Conservation (phyloP, 2,888 invertebrate species). For the Cephus pulcher region DNA sequence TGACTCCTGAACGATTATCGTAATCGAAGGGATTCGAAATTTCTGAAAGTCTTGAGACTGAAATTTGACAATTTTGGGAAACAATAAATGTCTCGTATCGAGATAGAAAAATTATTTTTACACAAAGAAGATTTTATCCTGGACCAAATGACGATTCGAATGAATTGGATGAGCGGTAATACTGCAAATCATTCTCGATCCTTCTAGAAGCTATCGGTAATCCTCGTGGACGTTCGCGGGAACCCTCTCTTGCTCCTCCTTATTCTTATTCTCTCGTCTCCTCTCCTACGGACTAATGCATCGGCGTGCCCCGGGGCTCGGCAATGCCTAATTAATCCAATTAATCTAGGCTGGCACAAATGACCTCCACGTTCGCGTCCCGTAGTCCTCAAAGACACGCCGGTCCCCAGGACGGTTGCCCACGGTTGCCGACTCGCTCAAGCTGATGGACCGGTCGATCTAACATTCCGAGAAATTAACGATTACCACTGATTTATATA, state of each 20-base stretch:
- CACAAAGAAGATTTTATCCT: neutral
- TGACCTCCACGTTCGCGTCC: constrained; percentile 54
- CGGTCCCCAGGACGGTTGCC: constrained; percentile 26
- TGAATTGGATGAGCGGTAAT: constrained; percentile 28
- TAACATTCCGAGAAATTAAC: constrained; percentile 67
- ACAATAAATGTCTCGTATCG: neutral
- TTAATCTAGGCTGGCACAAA: constrained; percentile 66
- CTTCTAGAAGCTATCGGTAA: neutral
- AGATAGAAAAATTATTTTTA: neutral
- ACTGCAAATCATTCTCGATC: constrained; percentile 32
- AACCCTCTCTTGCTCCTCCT: neutral
- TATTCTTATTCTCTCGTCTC: neutral
- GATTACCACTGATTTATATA: constrained; percentile 66
- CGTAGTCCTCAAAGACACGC: constrained; percentile 32
- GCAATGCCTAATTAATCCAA: constrained; percentile 67
- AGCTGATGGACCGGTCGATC: constrained; percentile 62
- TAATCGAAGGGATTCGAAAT: neutral
- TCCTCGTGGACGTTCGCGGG: neutral
- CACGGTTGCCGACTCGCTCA: constrained; percentile 35
- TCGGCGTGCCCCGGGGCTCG: constrained; percentile 57
- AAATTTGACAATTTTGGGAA: neutral
- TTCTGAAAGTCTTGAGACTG: neutral
- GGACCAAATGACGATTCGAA: neutral
- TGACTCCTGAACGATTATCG: neutral
- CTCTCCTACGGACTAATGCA: constrained; percentile 56